Percentiles rank a stretch among this genome's conserved stretches.
phyloP scores from a whole-genome alignment of 2,888 invertebrate species.

The Euplexia lucipara region DNA sequence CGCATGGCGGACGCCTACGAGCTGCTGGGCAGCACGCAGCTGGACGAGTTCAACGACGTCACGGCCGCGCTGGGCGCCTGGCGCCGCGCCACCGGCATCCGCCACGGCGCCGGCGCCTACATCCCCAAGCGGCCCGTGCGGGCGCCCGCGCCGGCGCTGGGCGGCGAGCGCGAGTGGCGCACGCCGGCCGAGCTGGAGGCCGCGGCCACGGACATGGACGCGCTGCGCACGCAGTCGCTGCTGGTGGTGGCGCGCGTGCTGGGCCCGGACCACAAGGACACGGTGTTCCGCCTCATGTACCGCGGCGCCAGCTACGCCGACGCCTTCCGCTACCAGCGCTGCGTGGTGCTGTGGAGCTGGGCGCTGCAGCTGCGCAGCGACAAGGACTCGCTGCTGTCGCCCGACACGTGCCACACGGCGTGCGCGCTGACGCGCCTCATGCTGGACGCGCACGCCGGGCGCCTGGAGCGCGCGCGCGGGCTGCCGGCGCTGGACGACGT shows the following conservation, averaged over 20 bases:
- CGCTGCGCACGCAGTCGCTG: slow-evolving; percentile 96
- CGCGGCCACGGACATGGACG: slow-evolving; percentile 95
- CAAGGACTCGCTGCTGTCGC: slow-evolving; percentile 93
- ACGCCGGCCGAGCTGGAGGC: slow-evolving; percentile 93
- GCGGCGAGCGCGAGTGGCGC: slow-evolving; percentile 94
- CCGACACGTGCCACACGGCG: slow-evolving; percentile 96
- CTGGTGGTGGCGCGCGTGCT: slow-evolving; percentile 97
- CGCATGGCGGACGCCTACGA: slow-evolving; percentile 96
- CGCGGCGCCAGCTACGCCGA: slow-evolving; percentile 94
- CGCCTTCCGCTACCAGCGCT: slow-evolving; percentile 94
- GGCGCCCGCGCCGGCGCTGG: slow-evolving; percentile 86
- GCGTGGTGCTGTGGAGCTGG: slow-evolving; percentile 97
- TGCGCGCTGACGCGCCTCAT: slow-evolving; percentile 96
- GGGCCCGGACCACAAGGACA: slow-evolving; percentile 96
- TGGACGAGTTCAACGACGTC: slow-evolving; percentile 96
- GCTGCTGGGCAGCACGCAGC: slow-evolving; percentile 95
- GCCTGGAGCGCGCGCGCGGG: slow-evolving; percentile 85
- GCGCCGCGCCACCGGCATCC: slow-evolving; percentile 92
- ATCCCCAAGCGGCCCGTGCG: slow-evolving; percentile 86
- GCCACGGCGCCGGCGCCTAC: slow-evolving; percentile 65
- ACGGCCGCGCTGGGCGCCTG: slow-evolving; percentile 94
- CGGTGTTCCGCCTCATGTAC: slow-evolving; percentile 94
- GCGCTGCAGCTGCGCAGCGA: slow-evolving; percentile 95
- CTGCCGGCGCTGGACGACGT: slow-evolving; percentile 92
- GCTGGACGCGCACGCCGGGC: slow-evolving; percentile 93